Base-by-base conservation (phyloP, 1,140 invertebrate species). In the Calosoma granatense region DNA sequence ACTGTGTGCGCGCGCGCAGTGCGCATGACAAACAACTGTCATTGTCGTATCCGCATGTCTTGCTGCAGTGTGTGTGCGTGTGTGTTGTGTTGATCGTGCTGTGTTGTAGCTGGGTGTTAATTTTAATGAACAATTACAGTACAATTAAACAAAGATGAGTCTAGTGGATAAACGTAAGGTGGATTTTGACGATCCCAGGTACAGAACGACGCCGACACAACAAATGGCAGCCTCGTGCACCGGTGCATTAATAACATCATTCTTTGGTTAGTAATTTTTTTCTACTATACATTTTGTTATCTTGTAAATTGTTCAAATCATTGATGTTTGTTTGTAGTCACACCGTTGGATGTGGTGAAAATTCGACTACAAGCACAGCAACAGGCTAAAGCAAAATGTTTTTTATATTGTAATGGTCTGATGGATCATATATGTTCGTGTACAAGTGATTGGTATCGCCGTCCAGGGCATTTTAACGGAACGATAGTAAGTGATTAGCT, bases 281-380 rank as follows among this genome's bases (percentile, higher is more conserved):
- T n/a, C n/a, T n/a, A n/a, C n/a, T 9, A 51, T 56, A 6, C 17
- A 11, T 20, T 56, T 17, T 30, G 2, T n/a, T 55, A 30, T 57
- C 15, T 26, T 15, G n/a, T 47, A 59, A 59, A 59, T 51, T 57
- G 36, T 23, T 55, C 14, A 14, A 30, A 54, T 54, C 57, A 0
- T 19, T 56, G 17, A 56, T 21, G 19, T 52, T 51, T 51, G 19
- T 47, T 84, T 83, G 43, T 70, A 97, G 95, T 99, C 66, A 99
- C 97, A 2, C 97, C 97, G 0, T 74, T 99, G 59, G 97, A 99
- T 82, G 97, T 99, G 20, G 92, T 99, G 0, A 99, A 99, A 79
- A 97, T 97, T 60, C 81, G 97, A 23, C 76, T 99, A 15, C 97
- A 99, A 78, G 84, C 91, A 1, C 96, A 98, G 72, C 86, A 93